phyloP scores from a whole-genome alignment of 2,113 vertebrate species.

The Caranx melampygus region DNA sequence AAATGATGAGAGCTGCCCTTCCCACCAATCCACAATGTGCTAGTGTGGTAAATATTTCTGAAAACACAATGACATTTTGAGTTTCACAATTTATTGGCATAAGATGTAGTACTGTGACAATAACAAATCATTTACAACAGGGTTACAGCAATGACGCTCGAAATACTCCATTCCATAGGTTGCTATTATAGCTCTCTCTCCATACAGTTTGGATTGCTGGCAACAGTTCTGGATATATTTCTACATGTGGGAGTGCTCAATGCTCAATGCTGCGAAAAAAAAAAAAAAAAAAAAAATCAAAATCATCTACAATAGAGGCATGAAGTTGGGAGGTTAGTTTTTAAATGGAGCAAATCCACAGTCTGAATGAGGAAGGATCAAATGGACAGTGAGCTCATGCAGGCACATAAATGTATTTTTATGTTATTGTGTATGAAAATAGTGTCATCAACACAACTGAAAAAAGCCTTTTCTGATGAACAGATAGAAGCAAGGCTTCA shows the following conservation, averaged over 20 bases:
- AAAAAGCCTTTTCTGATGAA: constrained; percentile 15
- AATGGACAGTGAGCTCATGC: constrained; percentile 52
- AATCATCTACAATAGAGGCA: constrained; percentile 4
- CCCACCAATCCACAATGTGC: not conserved
- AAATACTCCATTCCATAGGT: constrained; percentile 40
- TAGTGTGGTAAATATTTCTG: not conserved
- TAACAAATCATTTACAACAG: constrained; percentile 53
- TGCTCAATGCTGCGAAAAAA: constrained; percentile 24
- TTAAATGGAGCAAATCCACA: constrained; percentile 27
- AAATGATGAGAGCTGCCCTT: not conserved
- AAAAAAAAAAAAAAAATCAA: constrained; percentile 17
- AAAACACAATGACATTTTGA: not conserved
- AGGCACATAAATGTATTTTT: constrained; percentile 35
- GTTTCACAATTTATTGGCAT: constrained; percentile 69
- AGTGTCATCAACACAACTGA: constrained; percentile 35
- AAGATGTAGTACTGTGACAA: constrained; percentile 52
- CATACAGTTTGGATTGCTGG: constrained; percentile 36
- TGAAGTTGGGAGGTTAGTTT: not conserved
- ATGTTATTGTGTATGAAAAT: constrained; percentile 38
- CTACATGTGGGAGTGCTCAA: constrained; percentile 21
- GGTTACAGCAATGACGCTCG: constrained; percentile 42
- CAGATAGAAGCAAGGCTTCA: constrained; percentile 19
- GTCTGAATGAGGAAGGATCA: constrained; percentile 26
- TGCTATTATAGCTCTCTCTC: not conserved
- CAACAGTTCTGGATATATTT: constrained; percentile 10